phyloP scores from a whole-genome alignment of 2,113 vertebrate species.

The Lasiurus borealis region DNA sequence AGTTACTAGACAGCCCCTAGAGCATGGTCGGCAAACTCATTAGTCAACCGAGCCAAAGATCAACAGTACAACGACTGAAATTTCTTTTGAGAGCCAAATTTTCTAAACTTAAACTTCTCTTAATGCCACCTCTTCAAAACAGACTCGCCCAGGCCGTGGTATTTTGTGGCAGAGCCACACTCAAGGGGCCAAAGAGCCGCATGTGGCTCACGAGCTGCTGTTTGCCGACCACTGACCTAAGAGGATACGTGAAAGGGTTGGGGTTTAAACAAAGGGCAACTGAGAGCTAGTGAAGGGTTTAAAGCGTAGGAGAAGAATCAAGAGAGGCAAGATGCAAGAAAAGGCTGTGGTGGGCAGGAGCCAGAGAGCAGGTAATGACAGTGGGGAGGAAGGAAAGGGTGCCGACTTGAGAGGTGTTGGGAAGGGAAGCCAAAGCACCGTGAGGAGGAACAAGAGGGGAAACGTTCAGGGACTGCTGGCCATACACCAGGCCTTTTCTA shows the following conservation, averaged over 20 bases:
- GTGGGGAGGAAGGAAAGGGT: accelerated
- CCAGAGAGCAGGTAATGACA: neutral
- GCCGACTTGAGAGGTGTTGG: neutral
- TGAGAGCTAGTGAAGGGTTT: neutral
- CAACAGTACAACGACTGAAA: no score
- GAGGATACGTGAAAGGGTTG: neutral
- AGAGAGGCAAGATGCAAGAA: neutral
- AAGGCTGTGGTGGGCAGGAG: neutral
- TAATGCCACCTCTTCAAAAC: no score
- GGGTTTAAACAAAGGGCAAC: neutral
- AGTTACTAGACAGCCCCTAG: neutral
- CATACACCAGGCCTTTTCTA: neutral
- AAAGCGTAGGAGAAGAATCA: neutral
- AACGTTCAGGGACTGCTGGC: accelerated
- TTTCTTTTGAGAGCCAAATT: no score
- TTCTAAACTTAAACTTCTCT: no score
- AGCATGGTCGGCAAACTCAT: no score
- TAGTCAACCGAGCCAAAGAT: no score
- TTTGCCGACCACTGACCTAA: neutral
- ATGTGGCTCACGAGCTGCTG: no score
- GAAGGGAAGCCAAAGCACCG: neutral
- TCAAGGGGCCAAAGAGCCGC: no score
- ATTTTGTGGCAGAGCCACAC: no score
- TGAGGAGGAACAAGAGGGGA: neutral
- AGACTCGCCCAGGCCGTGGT: no score